A percentile compares a stretch with the other conserved stretches of the same genome.
phyloP scores from a whole-genome alignment of 2,797 vertebrate species.

The Halcyon chelicuti region DNA sequence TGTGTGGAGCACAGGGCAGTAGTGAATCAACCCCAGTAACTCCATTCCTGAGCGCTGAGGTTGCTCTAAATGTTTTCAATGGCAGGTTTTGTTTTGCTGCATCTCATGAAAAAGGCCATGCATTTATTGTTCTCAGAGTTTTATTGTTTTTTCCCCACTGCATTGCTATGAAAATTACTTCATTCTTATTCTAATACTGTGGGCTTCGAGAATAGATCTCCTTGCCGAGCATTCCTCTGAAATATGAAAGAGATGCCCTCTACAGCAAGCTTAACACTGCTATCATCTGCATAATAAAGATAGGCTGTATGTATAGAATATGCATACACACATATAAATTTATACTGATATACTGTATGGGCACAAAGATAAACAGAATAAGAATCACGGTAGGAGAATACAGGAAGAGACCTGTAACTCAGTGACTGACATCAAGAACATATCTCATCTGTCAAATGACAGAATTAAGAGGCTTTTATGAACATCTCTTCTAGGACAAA shows the following conservation, averaged over 20 bases:
- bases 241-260: conserved; percentile 37
- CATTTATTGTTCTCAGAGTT: neutral
- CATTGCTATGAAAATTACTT: conserved; percentile 1
- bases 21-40: neutral
- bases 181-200: conserved; percentile 42
- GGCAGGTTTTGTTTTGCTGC: neutral
- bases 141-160: neutral
- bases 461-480: conserved; percentile 26
- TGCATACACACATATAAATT: conserved; percentile 44
- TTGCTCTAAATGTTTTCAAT: neutral
- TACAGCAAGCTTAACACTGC: conserved; percentile 8
- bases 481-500: conserved; percentile 20
- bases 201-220: conserved; percentile 29
- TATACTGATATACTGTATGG: neutral
- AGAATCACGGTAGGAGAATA: neutral
- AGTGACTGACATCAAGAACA: conserved; percentile 35
- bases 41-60: neutral
- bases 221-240: conserved; percentile 3
- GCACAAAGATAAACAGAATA: conserved; percentile 54
- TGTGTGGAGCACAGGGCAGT: neutral
- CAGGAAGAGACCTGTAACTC: neutral
- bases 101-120: neutral
- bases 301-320: conserved; percentile 32
- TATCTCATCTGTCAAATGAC: conserved; percentile 57
- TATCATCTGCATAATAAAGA: conserved; percentile 72